Percentiles rank a stretch among this genome's conserved stretches.
Evolutionary conservation across 2,113 vertebrate species (phyloP).

Genomic region (Scytalopus superciliaris): DNA sequence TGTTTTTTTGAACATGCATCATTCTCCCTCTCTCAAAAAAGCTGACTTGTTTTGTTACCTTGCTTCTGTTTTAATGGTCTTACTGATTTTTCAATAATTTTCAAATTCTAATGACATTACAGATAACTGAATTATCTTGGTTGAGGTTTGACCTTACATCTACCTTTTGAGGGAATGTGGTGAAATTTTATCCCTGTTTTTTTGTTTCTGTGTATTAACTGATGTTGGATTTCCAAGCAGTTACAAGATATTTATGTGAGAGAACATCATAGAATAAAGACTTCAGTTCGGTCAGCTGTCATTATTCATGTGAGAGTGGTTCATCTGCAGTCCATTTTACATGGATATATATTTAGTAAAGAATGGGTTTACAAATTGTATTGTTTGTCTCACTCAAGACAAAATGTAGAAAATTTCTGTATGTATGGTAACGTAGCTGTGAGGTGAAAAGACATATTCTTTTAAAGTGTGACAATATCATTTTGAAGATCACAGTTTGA

Average conservation of each 20-base stretch:
- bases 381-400: neutral
- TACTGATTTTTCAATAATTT: neutral
- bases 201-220: neutral
- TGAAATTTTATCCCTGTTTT: neutral
- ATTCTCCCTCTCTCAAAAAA: neutral
- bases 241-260: neutral
- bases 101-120: neutral
- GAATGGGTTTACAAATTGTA: neutral
- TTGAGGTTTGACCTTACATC: neutral
- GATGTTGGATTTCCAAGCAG: neutral
- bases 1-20: neutral
- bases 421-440: neutral
- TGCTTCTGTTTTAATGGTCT: neutral
- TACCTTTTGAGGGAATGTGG: neutral
- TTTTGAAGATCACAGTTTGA: neutral
- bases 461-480: neutral
- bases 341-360: neutral
- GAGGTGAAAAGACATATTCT: neutral
- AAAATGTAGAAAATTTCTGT: neutral
- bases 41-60: neutral
- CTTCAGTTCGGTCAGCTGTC: neutral
- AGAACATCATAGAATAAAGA: neutral
- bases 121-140: neutral
- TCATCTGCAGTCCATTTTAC: neutral
- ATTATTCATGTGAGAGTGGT: neutral